Percentiles rank a stretch among this genome's conserved stretches.
Evolutionary conservation across 2,797 vertebrate species (phyloP).

Genomic region (Gallinago solitaria): DNA sequence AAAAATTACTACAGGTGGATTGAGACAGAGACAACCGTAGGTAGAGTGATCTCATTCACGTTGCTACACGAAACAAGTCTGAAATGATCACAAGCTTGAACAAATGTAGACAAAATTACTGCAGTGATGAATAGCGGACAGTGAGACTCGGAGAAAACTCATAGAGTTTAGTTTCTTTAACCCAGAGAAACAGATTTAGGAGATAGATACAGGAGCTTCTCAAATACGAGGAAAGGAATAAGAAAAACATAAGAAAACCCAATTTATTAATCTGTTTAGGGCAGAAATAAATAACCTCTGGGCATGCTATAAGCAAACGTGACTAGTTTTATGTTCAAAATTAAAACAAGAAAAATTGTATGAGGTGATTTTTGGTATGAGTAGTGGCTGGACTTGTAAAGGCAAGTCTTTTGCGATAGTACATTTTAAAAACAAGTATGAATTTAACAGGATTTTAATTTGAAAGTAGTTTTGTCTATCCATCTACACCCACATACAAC

Average conservation of each 20-base stretch:
- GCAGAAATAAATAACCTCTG: not conserved
- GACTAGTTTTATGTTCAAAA: not conserved
- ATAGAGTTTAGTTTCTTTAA: not conserved
- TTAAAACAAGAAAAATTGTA: not conserved
- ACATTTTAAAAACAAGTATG: not conserved
- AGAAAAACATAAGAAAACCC: not conserved
- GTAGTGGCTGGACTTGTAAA: not conserved
- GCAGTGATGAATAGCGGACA: not conserved
- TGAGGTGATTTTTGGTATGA: not conserved
- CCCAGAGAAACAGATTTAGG: not conserved
- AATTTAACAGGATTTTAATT: not conserved
- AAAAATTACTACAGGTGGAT: not conserved
- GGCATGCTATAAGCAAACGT: not conserved
- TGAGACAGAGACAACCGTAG: not conserved
- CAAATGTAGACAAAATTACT: not conserved
- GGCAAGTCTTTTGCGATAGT: not conserved
- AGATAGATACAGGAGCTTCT: not conserved
- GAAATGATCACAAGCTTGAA: not conserved
- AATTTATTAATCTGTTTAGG: not conserved
- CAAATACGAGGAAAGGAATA: not conserved
- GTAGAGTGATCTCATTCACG: not conserved
- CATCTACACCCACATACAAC: not conserved
- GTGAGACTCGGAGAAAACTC: not conserved
- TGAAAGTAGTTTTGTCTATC: not conserved
- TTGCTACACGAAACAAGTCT: not conserved